A percentile compares a stretch with the other conserved stretches of the same genome.
phyloP scores from a whole-genome alignment of 2,113 vertebrate genomes.

The Murina feae region DNA sequence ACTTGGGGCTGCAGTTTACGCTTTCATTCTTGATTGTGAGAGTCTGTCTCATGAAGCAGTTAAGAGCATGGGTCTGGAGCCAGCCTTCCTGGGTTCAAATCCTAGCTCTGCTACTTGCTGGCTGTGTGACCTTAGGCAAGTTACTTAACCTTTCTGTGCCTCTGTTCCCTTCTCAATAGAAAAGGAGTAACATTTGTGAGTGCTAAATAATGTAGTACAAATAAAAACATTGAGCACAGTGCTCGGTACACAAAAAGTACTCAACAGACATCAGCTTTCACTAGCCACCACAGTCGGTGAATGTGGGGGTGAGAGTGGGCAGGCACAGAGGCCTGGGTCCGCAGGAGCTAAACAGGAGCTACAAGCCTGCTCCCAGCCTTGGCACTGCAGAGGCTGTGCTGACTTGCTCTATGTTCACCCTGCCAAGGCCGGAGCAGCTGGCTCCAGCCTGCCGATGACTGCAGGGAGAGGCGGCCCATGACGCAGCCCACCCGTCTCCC shows the following conservation, averaged over 20 bases:
- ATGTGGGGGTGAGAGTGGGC: neutral
- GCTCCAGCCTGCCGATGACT: neutral
- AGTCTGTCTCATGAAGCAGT: neutral
- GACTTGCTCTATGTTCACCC: neutral
- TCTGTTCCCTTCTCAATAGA: neutral
- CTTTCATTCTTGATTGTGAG: neutral
- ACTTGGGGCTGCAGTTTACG: rapidly evolving
- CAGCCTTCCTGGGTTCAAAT: neutral
- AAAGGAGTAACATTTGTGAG: neutral
- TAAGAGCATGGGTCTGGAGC: neutral
- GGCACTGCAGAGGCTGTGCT: neutral
- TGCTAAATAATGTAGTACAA: neutral
- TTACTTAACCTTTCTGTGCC: neutral
- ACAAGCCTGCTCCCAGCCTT: neutral
- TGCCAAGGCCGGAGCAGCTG: constrained; percentile 38
- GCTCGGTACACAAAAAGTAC: neutral
- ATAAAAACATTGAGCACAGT: neutral
- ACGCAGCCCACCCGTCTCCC: neutral
- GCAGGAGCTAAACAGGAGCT: constrained; percentile 3
- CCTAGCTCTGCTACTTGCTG: neutral
- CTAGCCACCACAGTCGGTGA: neutral
- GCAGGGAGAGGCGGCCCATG: neutral
- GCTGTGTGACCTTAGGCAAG: neutral
- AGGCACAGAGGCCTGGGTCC: neutral
- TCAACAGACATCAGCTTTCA: neutral